These are phyloP conservation scores for Cottus gobio DNA, from an alignment of 2,113 vertebrate genomes.

Conservation along the genomic window DNA sequence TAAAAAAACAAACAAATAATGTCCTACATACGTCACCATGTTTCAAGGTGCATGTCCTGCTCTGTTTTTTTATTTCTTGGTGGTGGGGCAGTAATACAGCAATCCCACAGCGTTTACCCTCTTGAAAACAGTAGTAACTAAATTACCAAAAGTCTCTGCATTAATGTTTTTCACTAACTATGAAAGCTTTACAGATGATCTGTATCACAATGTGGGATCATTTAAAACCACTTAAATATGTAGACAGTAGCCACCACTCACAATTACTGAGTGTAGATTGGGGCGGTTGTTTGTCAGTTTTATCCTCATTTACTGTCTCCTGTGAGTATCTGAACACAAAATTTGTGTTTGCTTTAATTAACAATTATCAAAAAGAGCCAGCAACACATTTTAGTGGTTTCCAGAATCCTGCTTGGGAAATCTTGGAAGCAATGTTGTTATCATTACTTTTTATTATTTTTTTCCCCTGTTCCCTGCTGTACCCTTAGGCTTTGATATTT, in stretches of 20 bases:
- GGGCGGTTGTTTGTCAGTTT: slow-evolving; percentile 33
- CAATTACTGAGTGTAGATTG: slow-evolving; percentile 21
- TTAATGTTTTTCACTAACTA: slow-evolving; percentile 23
- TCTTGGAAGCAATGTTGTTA: slow-evolving; percentile 39
- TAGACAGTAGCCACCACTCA: slow-evolving; percentile 55
- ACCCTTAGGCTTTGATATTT: slow-evolving; percentile 67
- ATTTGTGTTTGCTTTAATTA: slow-evolving; percentile 59
- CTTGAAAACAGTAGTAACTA: slow-evolving; percentile 26
- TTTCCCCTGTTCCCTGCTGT: slow-evolving; percentile 5
- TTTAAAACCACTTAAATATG: slow-evolving; percentile 31
- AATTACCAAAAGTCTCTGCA: slow-evolving; percentile 12
- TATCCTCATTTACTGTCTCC: slow-evolving; percentile 61
- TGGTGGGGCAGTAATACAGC: background rate
- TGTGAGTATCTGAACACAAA: slow-evolving; percentile 49
- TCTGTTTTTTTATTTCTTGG: background rate
- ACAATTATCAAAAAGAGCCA: slow-evolving; percentile 51
- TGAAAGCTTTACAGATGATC: slow-evolving; percentile 23
- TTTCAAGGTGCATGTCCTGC: slow-evolving; percentile 32
- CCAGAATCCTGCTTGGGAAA: slow-evolving; percentile 49
- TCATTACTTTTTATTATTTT: slow-evolving; percentile 27
- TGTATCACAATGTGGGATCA: slow-evolving; percentile 8
- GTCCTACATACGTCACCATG: slow-evolving; percentile 22
- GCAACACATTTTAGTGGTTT: slow-evolving; percentile 49
- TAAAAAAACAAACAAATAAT: slow-evolving; percentile 40
- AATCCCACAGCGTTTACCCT: slow-evolving; percentile 14